Evolutionary conservation across 2,888 invertebrate genomes (phyloP).

Genomic region (Caenorhabditis afra): DNA sequence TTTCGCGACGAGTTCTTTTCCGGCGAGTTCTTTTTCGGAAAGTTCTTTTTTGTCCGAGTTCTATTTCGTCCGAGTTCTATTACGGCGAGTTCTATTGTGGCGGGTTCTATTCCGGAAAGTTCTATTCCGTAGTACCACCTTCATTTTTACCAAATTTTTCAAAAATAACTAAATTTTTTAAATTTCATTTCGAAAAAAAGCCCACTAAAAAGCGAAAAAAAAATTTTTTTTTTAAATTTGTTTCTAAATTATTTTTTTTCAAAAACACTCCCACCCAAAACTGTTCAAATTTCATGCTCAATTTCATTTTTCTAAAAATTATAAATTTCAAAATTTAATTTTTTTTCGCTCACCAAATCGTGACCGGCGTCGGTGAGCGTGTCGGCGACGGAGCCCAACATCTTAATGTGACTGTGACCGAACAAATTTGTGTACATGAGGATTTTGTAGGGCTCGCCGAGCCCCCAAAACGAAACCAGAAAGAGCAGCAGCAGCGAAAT

Average conservation of each 20-base stretch:
- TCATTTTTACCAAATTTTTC: too few species aligned
- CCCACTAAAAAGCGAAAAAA: not conserved
- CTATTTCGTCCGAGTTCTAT: too few species aligned
- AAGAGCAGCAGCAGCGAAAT: not conserved
- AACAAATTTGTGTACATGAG: conserved; percentile 43
- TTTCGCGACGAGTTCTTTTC: too few species aligned
- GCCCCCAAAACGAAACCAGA: conserved; percentile 8
- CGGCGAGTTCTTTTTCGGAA: too few species aligned
- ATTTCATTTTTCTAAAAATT: not conserved
- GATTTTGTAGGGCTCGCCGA: conserved; percentile 30
- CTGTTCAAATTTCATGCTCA: too few species aligned
- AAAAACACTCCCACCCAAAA: too few species aligned
- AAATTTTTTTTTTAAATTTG: not conserved
- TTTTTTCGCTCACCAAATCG: conserved; percentile 29
- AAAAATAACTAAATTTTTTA: too few species aligned
- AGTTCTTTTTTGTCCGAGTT: too few species aligned
- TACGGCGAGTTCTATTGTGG: too few species aligned
- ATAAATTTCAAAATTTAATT: not conserved
- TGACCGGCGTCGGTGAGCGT: conserved; percentile 40
- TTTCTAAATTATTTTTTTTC: not conserved
- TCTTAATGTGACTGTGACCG: conserved; percentile 41
- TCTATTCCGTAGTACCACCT: too few species aligned
- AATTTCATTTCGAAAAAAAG: too few species aligned
- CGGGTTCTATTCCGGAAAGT: too few species aligned
- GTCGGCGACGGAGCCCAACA: conserved; percentile 37